Evolutionary conservation across 2,888 invertebrate genomes (phyloP), one percentile per base, ranked within the genome.

Genomic region (Cantharis rufa): DNA sequence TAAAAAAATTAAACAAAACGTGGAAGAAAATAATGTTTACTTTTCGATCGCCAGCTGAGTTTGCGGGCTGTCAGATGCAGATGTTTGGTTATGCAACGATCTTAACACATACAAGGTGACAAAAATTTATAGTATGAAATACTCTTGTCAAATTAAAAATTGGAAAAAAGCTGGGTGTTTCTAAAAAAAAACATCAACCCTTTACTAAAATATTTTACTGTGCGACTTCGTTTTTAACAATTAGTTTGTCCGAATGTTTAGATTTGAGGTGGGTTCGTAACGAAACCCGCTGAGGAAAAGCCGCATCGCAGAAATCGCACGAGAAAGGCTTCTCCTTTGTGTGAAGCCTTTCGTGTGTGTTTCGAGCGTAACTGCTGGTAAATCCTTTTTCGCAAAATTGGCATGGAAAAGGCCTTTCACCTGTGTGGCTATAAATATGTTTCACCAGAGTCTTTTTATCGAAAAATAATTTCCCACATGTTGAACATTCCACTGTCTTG

Each of bases 261-360:
- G 77, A 77, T 69, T 75, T 74, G 5, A 79, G 28, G 32, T 79
- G 79, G 0, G 77, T 75, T 15, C 27, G 61, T 10, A 79, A 69
- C 1, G 79, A 79, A 64, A 79, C 75, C 64, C 73, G 74, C 16
- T 79, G 79, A 4, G 72, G 72, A 73, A 77, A 79, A 11, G 75
- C 77, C 62, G 61, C 62, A 1, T 71, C 61, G 15, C 79, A 79
- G 21, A 68, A 75, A 16, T 74, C 72, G 63, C 79, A 79, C 32
- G 62, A 62, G 15, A 70, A 79, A n/a, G 79, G 79, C 48, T 62
- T 77, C 73, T 79, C 79, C 10, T 79, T 77, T 1, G 79, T 79
- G 63, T 79, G 79, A 61, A 70, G 70, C 10, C 79, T 61, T 24
- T 15, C 70, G 27, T 79, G 79, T 13, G 75, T 77, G 15, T 79